Base-by-base conservation (phyloP, 2,797 vertebrate genomes). In the Pantherophis vulpinus region DNA sequence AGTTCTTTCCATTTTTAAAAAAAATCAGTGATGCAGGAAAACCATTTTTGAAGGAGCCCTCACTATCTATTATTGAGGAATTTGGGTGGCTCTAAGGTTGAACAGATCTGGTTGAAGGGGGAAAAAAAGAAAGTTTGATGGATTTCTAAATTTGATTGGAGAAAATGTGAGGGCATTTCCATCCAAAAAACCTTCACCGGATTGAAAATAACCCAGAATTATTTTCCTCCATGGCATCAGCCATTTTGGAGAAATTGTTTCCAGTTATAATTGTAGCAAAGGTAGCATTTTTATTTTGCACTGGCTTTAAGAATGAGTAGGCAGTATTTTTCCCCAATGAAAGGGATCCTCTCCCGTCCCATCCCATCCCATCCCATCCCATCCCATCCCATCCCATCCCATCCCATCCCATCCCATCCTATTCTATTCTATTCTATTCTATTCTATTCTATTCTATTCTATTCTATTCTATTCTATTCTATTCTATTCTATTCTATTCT, bases 381-480 rank as follows among this genome's bases (percentile, higher is more conserved):
- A 0, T 56, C 13, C 55, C 55, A 0, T 56, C 13, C 55, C 55
- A 1, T 54, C 10, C 54, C 54, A 1, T 54, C 10, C 54, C 54
- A 1, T 59, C 0, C 20, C 6, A 0, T 25, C 2, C 20, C 42
- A 42, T n/a, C 5, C 61, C 13, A 4, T 2, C 12, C 61, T 13
- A 1, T 25, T 2, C 20, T 0, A 2, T 23, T 0, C 59, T 0
- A 4, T 4, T 0, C 60, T 1, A 2, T 9, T 4, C 60, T 0
- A 0, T 27, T 12, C 60, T 0, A 1, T 27, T 29, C 25, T 0
- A 2, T 11, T 27, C 60, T 0, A 23, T 59, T 20, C 58, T 0
- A 20, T 59, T 18, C 59, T 0, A 8, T 60, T 8, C 59, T 3
- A 60, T 60, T 60, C 23, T 60, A 60, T 60, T 37, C 23, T 60